Base-by-base conservation (phyloP, 2,888 invertebrate species). In the Hymenopus coronatus region DNA sequence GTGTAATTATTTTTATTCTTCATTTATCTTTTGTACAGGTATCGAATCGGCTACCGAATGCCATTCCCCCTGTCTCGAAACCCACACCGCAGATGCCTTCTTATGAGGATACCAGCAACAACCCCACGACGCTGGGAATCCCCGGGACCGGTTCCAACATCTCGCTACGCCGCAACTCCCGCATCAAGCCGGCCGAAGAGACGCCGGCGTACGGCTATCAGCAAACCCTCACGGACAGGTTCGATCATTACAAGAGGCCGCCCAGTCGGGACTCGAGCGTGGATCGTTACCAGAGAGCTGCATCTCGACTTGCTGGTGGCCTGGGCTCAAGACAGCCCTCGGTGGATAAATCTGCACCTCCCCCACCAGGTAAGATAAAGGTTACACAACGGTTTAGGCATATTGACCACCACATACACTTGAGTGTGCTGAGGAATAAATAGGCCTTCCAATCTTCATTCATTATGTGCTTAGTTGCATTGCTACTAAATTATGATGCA, bases 161-260 rank as follows among this genome's bases (percentile, higher is more conserved):
- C 27, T 83, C 89, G 20, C 85, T 95, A 91, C 92, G 94, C 92
- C 93, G 95, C 91, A 94, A 93, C 91, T 95, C 95, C 46, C 93
- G 87, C 20, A 40, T 87, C 15, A 87, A 87, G 81, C 93, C 92
- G 89, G 86, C 94, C 92, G 91, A 93, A 92, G 92, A 96, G 93
- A 92, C 95, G 94, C 90, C 94, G 93, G 91, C 91, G 46, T 92
- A 92, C 90, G 92, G 91, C 90, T 92, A 92, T 91, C 93, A 93
- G 91, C 93, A 93, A 90, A 95, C 97, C 20, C 97, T 97, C 91
- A 97, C 97, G 92, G 98, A 98, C 93, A 97, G 98, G 92, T 98
- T 98, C 93, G 98, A 98, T 93, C 98, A 99, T 93, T 99, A 99
- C 93, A 97, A 98, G 93, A 95, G 97, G 93, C 97, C 98, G 88